Conservation (phyloP, 2,113 vertebrate genomes). For the Upupa epops region DNA sequence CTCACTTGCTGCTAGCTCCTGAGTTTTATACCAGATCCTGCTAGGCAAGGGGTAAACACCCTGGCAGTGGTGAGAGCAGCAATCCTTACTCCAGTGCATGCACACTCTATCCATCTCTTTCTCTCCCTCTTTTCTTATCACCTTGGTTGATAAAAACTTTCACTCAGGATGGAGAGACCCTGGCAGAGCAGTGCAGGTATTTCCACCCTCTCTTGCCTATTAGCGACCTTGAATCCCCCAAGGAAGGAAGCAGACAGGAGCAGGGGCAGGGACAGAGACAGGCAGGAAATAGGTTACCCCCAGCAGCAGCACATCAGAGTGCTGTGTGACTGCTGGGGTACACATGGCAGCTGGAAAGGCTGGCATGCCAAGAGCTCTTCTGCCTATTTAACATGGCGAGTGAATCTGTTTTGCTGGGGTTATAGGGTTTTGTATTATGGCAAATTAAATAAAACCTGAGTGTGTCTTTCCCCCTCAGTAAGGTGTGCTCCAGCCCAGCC, state of each 20-base stretch:
- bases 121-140: background rate
- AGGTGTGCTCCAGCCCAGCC: background rate
- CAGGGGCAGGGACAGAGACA: background rate
- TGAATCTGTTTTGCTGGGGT: background rate
- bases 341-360: fast-evolving
- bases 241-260: background rate
- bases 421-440: background rate
- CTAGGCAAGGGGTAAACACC: background rate
- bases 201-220: background rate
- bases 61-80: background rate
- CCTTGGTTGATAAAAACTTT: background rate
- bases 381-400: background rate
- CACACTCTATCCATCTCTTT: too few species aligned
- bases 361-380: background rate
- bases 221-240: background rate
- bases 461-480: background rate
- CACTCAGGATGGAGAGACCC: background rate
- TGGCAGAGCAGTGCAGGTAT: background rate
- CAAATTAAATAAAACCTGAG: background rate
- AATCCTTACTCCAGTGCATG: background rate
- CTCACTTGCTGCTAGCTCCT: background rate
- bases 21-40: background rate
- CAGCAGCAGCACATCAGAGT: background rate
- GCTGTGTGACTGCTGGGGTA: fast-evolving
- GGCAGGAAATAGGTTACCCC: background rate